A percentile compares a stretch with the other conserved stretches of the same genome.
Conservation (phyloP, 2,797 vertebrate genomes). For the Pristis pectinata region DNA sequence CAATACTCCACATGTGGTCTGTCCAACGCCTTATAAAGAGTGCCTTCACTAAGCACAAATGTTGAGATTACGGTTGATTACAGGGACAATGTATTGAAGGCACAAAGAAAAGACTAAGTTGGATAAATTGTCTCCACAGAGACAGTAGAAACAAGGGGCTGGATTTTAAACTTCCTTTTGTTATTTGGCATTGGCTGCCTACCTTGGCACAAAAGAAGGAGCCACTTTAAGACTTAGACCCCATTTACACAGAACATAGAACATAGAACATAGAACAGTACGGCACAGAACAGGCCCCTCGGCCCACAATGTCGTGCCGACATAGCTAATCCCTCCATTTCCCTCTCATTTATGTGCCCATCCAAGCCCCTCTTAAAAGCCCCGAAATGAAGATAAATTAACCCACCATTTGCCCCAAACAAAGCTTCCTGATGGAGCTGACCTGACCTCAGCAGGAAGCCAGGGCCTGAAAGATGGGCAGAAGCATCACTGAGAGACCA, state of each 20-base stretch:
- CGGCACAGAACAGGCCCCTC: too few species aligned
- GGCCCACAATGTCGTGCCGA: too few species aligned
- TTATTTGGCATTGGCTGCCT: background rate
- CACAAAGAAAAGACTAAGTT: background rate
- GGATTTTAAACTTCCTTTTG: background rate
- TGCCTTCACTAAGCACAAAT: slow-evolving; percentile 6
- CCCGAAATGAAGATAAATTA: too few species aligned
- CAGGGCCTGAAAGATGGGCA: too few species aligned
- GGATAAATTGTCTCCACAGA: background rate
- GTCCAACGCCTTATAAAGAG: too few species aligned
- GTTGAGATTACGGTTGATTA: background rate
- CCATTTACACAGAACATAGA: background rate
- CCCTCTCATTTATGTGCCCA: too few species aligned
- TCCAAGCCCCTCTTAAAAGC: too few species aligned
- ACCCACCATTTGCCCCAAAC: background rate
- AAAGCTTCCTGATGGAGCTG: background rate
- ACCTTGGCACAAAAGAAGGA: background rate
- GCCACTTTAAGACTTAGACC: background rate
- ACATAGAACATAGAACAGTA: too few species aligned
- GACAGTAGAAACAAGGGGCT: background rate
- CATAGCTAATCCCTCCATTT: too few species aligned
- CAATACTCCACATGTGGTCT: too few species aligned
- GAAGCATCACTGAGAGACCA: too few species aligned
- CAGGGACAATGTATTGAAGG: background rate
- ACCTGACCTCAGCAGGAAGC: background rate